These are phyloP conservation scores for Eucera pruinosa DNA, from an alignment of 2,888 invertebrate genomes.

Conservation along the genomic window DNA sequence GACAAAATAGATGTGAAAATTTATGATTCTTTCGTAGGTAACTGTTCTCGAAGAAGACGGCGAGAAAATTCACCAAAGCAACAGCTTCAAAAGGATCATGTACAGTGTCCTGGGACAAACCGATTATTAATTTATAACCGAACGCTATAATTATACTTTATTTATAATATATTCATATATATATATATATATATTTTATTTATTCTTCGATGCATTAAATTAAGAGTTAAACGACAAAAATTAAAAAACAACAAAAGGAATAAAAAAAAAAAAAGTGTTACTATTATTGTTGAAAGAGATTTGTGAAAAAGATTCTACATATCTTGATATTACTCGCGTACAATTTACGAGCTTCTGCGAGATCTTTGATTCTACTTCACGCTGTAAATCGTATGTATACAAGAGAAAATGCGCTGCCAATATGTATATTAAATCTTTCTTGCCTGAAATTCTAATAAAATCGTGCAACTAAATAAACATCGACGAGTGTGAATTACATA, in stretches of 20 bases:
- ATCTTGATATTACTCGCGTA: too few species aligned
- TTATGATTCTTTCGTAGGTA: constrained; percentile 85
- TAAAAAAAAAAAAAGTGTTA: not conserved
- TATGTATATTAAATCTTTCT: not conserved
- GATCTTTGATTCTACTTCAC: not conserved
- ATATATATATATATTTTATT: constrained; percentile 75
- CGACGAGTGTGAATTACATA: constrained; percentile 1
- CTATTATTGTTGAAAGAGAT: not conserved
- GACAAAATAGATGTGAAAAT: too few species aligned
- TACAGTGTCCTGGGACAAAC: constrained; percentile 94
- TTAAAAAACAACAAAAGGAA: too few species aligned
- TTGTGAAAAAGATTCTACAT: too few species aligned
- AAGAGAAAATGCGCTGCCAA: not conserved
- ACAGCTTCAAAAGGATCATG: constrained; percentile 96
- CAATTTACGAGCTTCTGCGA: not conserved
- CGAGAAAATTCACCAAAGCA: constrained; percentile 95
- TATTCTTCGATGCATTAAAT: constrained; percentile 67
- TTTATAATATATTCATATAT: constrained; percentile 72
- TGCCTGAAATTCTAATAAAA: constrained; percentile 1
- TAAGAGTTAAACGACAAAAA: constrained; percentile 6
- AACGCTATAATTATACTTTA: constrained; percentile 72
- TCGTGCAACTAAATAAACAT: not conserved
- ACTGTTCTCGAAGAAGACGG: constrained; percentile 89
- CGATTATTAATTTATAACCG: constrained; percentile 84
- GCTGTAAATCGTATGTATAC: not conserved